Conservation (phyloP, 2,113 vertebrate species). For the Aptenodytes patagonicus region DNA sequence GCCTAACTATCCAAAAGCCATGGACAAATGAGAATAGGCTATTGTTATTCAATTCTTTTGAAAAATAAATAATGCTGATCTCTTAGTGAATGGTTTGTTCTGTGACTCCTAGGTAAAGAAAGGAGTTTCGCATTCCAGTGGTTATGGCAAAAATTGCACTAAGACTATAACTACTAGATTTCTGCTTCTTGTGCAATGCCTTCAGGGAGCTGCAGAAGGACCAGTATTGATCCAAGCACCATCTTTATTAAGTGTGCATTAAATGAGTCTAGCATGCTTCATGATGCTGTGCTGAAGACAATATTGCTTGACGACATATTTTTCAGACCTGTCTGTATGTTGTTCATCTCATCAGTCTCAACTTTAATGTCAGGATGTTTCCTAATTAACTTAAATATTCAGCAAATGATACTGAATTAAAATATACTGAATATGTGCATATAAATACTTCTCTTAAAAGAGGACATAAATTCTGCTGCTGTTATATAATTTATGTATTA, state of each 20-base stretch:
- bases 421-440: not conserved
- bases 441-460: not conserved
- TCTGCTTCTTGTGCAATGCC: not conserved
- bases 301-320: not conserved
- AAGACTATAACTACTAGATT: not conserved
- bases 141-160: not conserved
- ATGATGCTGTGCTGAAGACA: not conserved
- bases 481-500: not conserved
- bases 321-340: not conserved
- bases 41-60: not conserved
- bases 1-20: not conserved
- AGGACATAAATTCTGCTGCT: not conserved
- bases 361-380: not conserved
- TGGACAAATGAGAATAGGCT: not conserved
- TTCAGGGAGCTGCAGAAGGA: not conserved
- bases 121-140: not conserved
- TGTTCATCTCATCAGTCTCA: not conserved
- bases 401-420: not conserved
- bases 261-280: not conserved
- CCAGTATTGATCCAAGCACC: not conserved
- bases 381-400: not conserved
- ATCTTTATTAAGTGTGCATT: not conserved
- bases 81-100: not conserved
- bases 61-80: not conserved
- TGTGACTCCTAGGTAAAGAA: not conserved